Base-by-base conservation (phyloP, 2,113 vertebrate species). In the Plectropomus leopardus region DNA sequence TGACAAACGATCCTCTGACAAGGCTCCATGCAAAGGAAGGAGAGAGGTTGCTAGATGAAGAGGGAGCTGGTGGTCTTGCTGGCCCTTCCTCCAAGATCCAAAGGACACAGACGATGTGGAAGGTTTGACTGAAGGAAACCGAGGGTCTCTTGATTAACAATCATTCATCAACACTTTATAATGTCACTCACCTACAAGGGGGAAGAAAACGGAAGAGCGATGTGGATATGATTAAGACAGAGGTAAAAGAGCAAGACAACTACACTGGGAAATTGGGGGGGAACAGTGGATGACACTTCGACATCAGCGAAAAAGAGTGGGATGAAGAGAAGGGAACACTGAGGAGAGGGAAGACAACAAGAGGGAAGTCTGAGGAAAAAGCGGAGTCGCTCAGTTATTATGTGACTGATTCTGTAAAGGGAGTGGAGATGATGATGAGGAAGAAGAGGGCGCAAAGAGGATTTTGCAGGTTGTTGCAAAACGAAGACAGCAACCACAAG, bases 1-100 rank as follows among this genome's bases (percentile, higher is more conserved):
- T 58, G 69, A 60, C 60, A 65, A 50, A 19, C 78, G 40, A 64
- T 86, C 69, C 60, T 73, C 24, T 17, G 66, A 42, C 40, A 19
- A 54, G 58, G 75, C 57, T 50, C 68, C 51, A 16, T 26, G 30
- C 26, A 19, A 36, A 32, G 16, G 55, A 74, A 19, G 66, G 36
- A 53, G n/a, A 50, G 59, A 65, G 21, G 24, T 42, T 67, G 40
- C 61, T 50, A 14, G 55, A 51, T 50, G 40, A 34, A 57, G 53
- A 45, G 28, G 45, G 26, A 68, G 70, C 51, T 24, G 67, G 55
- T 14, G 30, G 36, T 77, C 17, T 58, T 48, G 36, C 76, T 70
- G 60, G 82, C 71, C 72, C 65, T 53, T 76, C 61, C 72, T 81
- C 57, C 65, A 72, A 79, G 36, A 88, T 69, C 60, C 79, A 72